Conservation (phyloP, 2,888 invertebrate species). For the Thera britannica region DNA sequence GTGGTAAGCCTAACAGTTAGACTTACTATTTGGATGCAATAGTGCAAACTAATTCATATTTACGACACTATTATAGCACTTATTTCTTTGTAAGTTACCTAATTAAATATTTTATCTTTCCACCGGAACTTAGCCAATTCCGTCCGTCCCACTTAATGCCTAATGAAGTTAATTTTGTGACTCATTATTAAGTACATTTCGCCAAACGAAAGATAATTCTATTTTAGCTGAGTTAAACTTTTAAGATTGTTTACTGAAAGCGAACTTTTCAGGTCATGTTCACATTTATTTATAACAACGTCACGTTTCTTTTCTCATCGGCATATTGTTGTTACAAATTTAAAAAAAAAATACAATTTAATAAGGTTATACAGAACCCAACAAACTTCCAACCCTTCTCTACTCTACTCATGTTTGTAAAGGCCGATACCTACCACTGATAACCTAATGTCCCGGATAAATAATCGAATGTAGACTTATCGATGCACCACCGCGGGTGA, state of each 20-base stretch:
- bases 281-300: not conserved
- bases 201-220: not conserved
- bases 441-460: conserved; percentile 8
- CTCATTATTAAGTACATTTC: not conserved
- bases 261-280: not conserved
- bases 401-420: conserved; percentile 10
- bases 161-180: not conserved
- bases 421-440: not conserved
- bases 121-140: not conserved
- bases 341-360: no score
- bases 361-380: conserved; percentile 15
- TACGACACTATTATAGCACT: no score
- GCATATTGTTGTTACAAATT: no score
- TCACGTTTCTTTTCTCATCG: no score
- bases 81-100: not conserved
- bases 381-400: not conserved
- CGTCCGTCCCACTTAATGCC: not conserved
- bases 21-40: no score
- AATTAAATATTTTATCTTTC: not conserved
- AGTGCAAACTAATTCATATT: no score
- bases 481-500: conserved; percentile 15
- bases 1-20: no score
- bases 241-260: not conserved
- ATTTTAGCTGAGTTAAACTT: not conserved
- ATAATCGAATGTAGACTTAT: conserved; percentile 25